Conservation (phyloP, 2,797 vertebrate genomes). For the Luscinia luscinia region DNA sequence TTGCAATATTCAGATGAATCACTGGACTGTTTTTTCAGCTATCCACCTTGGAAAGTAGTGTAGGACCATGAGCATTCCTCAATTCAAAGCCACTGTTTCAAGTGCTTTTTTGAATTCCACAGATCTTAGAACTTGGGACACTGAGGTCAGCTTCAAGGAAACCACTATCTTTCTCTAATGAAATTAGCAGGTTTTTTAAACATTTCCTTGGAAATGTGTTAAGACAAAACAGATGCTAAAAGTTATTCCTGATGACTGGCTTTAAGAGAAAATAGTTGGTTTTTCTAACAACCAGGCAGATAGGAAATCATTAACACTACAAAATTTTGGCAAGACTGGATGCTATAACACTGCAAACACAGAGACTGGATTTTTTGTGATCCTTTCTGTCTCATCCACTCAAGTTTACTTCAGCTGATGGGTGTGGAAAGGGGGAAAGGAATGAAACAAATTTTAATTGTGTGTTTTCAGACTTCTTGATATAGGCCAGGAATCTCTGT, state of each 20-base stretch:
- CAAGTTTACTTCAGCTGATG: background rate
- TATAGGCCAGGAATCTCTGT: background rate
- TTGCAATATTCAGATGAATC: background rate
- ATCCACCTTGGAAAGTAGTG: background rate
- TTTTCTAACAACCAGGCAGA: slow-evolving; percentile 1
- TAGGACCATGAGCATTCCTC: background rate
- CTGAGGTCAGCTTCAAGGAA: slow-evolving; percentile 23
- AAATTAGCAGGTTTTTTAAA: slow-evolving; percentile 16
- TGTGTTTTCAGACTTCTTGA: background rate
- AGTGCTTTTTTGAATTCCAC: background rate
- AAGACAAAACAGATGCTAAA: slow-evolving; percentile 41
- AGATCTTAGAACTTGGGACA: background rate
- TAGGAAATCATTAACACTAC: slow-evolving; percentile 33
- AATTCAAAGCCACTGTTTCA: background rate
- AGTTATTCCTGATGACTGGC: slow-evolving; percentile 7
- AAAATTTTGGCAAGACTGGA: background rate
- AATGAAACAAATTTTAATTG: background rate
- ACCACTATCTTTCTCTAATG: background rate
- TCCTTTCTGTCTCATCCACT: background rate
- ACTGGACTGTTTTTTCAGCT: background rate
- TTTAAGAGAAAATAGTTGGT: background rate
- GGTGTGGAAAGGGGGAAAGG: background rate
- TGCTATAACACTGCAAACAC: background rate
- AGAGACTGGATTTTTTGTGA: background rate
- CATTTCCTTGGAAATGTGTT: slow-evolving; percentile 13